A percentile compares a stretch with the other conserved stretches of the same genome.
Evolutionary conservation across 2,888 invertebrate species (phyloP).

Genomic region (Rhyacophila evoluta): DNA sequence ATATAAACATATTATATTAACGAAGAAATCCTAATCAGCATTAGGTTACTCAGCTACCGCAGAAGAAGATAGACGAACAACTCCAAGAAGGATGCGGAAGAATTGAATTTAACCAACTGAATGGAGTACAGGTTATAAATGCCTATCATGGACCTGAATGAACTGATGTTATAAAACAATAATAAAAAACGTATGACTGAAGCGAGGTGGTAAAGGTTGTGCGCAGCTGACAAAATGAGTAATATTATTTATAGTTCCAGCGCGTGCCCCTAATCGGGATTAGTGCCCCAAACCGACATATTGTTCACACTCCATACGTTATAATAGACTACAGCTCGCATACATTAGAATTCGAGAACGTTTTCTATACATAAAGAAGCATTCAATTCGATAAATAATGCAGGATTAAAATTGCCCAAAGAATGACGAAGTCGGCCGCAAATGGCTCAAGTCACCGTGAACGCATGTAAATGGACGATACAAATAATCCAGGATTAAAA

Average conservation of each 20-base stretch:
- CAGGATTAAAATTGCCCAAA: not conserved
- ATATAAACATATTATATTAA: no score
- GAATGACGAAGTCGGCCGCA: not conserved
- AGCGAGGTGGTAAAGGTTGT: no score
- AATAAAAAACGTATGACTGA: no score
- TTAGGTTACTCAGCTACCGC: no score
- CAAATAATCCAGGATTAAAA: not conserved
- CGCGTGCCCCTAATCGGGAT: constrained; percentile 16
- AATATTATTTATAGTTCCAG: not conserved
- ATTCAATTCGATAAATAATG: not conserved
- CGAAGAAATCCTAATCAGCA: no score
- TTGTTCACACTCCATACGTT: not conserved
- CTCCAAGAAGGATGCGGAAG: no score
- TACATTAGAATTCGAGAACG: not conserved
- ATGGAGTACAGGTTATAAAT: no score
- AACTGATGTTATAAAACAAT: no score
- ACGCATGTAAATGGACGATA: not conserved
- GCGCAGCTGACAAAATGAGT: not conserved
- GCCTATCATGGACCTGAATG: no score
- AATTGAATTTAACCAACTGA: no score
- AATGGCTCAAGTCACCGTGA: not conserved
- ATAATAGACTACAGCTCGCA: not conserved
- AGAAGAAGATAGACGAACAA: no score
- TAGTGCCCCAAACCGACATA: not conserved
- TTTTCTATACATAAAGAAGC: not conserved